Evolutionary conservation across 1,140 invertebrate genomes (phyloP).

Genomic region (Drosophila subpulchrella): DNA sequence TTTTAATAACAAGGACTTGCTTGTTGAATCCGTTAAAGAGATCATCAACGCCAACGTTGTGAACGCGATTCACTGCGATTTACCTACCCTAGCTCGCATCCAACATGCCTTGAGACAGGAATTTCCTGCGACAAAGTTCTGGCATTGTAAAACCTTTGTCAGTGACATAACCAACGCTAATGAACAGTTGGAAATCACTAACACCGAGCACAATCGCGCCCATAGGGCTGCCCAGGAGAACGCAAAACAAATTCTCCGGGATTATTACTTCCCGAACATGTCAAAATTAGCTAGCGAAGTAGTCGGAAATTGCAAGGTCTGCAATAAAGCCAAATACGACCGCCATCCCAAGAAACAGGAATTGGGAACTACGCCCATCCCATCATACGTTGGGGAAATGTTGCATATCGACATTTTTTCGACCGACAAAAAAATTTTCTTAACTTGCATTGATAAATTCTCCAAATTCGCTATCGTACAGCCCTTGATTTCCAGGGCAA

Average conservation of each 20-base stretch:
- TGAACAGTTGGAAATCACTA: too few species aligned
- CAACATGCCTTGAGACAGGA: conserved; percentile 15
- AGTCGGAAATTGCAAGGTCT: conserved; percentile 39
- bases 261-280: too few species aligned
- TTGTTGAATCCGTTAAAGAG: too few species aligned
- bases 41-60: conserved; percentile 9
- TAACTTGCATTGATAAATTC: conserved; percentile 36
- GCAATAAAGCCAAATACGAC: conserved; percentile 37
- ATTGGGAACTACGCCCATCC: conserved; percentile 25
- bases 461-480: conserved; percentile 38
- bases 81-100: conserved; percentile 14
- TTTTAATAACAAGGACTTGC: conserved; percentile 1
- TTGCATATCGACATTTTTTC: conserved; percentile 36
- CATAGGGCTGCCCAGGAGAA: too few species aligned
- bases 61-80: conserved; percentile 15
- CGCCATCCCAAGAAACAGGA: conserved; percentile 34
- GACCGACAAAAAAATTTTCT: conserved; percentile 26
- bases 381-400: conserved; percentile 24
- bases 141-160: too few species aligned
- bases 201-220: too few species aligned
- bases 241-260: too few species aligned
- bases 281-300: too few species aligned
- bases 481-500: conserved; percentile 27
- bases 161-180: too few species aligned
- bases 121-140: too few species aligned